Evolutionary conservation across 2,797 vertebrate genomes (phyloP), one percentile per base, ranked within the genome.

Genomic region (Catostomus latipinnis): DNA sequence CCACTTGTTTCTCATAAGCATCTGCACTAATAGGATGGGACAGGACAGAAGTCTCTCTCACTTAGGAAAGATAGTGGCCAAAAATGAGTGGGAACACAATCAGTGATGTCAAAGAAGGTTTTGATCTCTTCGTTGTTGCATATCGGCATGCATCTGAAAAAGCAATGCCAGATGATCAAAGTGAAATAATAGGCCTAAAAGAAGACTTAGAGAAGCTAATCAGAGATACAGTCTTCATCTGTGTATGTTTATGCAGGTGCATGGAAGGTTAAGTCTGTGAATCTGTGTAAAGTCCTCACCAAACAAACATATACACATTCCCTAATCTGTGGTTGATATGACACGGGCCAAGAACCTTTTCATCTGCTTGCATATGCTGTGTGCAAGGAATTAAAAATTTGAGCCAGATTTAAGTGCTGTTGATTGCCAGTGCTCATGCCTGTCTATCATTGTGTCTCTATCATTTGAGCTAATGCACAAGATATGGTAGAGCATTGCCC

Each of bases 251-350:
- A 54, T 71, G 68, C 34, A 71, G 67, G 58, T 78, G 58, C 8
- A 10, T 63, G 10, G 56, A 71, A 71, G 11, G 8, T 54, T 54
- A 68, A 0, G n/a, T 16, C 14, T 73, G 10, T 57, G 12, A 73
- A 46, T 46, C 34, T 72, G 34, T 45, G 12, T 34, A 34, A 34
- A 34, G 34, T 46, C 61, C 8, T 45, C n/a, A 65, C 11, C 14
- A n/a, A 11, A 10, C 65, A 53, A 7, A 57, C 53, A 66, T 63
- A 52, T 34, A 34, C 34, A 34, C 34, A 34, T 4, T 34, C 34
- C 34, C 34, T 61, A 74, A 73, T 73, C 69, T 78, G 43, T 56
- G 8, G 81, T 73, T 72, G 80, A 77, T 82, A 68, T 22, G 63
- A 60, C 69, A 45, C 6, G 22, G 1, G 68, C 69, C 74, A 82